A percentile compares a stretch with the other conserved stretches of the same genome.
Conservation (phyloP, 2,888 invertebrate genomes). For the Lutraria lutraria region DNA sequence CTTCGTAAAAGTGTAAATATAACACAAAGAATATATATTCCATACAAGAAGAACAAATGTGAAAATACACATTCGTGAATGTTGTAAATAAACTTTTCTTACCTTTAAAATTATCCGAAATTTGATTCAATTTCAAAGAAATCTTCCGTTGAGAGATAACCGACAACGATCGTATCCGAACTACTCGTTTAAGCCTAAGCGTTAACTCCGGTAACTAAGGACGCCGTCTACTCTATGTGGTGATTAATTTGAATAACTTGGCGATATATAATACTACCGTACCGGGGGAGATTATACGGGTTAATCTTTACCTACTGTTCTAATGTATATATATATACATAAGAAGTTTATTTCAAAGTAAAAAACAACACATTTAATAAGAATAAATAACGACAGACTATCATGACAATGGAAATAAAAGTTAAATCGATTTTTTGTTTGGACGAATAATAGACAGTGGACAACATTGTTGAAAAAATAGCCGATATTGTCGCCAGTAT, state of each 20-base stretch:
- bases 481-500: background rate
- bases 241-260: slow-evolving; percentile 24
- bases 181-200: background rate
- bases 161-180: slow-evolving; percentile 24
- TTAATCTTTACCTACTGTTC: slow-evolving; percentile 28
- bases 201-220: slow-evolving; percentile 27
- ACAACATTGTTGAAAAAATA: background rate
- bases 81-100: background rate
- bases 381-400: background rate
- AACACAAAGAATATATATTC: background rate
- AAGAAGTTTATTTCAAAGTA: background rate
- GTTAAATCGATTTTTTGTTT: background rate
- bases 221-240: slow-evolving; percentile 3
- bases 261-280: slow-evolving; percentile 24
- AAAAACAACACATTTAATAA: background rate
- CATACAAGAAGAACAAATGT: background rate
- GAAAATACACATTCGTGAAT: background rate
- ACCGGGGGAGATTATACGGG: slow-evolving; percentile 17
- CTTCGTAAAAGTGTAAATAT: background rate
- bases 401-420: background rate
- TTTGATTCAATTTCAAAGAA: slow-evolving; percentile 27
- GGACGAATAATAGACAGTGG: background rate
- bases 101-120: slow-evolving; percentile 25
- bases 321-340: background rate
- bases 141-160: slow-evolving; percentile 9